Percentiles rank a stretch among this genome's conserved stretches.
These are phyloP conservation scores for Hypercompe scribonia DNA, from an alignment of 2,888 invertebrate genomes.

Conservation along the genomic window DNA sequence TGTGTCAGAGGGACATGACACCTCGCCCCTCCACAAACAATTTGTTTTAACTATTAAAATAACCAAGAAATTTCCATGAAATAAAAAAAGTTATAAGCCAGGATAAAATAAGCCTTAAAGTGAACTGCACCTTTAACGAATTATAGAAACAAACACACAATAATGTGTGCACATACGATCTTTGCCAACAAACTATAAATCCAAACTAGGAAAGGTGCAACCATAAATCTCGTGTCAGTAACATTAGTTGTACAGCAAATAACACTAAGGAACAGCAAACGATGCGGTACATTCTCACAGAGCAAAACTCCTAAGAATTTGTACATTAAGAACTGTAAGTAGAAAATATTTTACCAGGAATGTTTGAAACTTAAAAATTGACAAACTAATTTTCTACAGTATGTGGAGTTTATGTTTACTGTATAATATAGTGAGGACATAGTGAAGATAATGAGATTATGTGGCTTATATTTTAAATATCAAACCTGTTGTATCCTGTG, in stretches of 20 bases:
- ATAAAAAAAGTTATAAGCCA: not conserved
- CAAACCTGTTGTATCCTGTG: no score
- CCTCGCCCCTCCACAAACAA: no score
- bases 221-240: slow-evolving; percentile 41
- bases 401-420: not conserved
- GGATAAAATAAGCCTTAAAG: not conserved
- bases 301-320: slow-evolving; percentile 20
- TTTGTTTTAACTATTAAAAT: not conserved
- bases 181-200: slow-evolving; percentile 29
- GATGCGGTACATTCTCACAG: slow-evolving; percentile 24
- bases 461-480: no score
- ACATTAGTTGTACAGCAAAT: slow-evolving; percentile 29
- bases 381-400: not conserved
- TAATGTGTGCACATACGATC: slow-evolving; percentile 8
- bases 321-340: slow-evolving; percentile 7
- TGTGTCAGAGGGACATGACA: no score
- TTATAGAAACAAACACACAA: slow-evolving; percentile 16
- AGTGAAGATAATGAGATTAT: no score
- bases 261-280: slow-evolving; percentile 33
- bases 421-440: not conserved
- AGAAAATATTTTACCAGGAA: slow-evolving; percentile 4
- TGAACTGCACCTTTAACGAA: not conserved
- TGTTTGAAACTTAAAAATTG: not conserved
- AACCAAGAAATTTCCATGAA: not conserved
- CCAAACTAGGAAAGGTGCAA: slow-evolving; percentile 24